These are phyloP conservation scores for Rhopalosiphum maidis DNA, from an alignment of 1,140 invertebrate genomes.

Conservation along the genomic window DNA sequence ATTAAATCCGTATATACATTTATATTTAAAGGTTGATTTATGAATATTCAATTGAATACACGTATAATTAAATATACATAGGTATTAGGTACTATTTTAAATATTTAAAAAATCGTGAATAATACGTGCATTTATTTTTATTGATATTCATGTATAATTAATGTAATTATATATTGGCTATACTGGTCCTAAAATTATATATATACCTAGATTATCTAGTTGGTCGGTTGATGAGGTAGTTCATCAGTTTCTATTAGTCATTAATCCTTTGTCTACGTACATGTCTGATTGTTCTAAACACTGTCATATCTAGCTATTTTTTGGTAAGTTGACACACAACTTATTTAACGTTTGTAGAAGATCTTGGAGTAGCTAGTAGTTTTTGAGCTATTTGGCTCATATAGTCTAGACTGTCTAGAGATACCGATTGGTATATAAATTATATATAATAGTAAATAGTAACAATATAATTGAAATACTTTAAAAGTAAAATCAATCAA, in stretches of 20 bases:
- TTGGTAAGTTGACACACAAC: not conserved
- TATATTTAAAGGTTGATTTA: not conserved
- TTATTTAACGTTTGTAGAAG: not conserved
- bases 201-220: not conserved
- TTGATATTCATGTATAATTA: not conserved
- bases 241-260: not conserved
- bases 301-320: not conserved
- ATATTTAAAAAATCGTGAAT: not conserved
- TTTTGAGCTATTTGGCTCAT: not conserved
- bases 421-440: too few relatives aligned
- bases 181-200: not conserved
- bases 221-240: not conserved
- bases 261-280: not conserved
- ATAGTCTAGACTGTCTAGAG: too few relatives aligned
- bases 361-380: not conserved
- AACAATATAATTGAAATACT: too few relatives aligned
- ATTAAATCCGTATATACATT: not conserved
- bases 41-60: not conserved
- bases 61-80: not conserved
- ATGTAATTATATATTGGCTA: not conserved
- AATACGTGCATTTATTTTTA: not conserved
- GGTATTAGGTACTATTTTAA: not conserved
- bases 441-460: too few relatives aligned
- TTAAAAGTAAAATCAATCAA: too few relatives aligned
- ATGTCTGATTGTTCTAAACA: not conserved